Percentiles rank a stretch among this genome's conserved stretches.
Conservation (phyloP, 1,140 invertebrate genomes). For the Heliconius melpomene region DNA sequence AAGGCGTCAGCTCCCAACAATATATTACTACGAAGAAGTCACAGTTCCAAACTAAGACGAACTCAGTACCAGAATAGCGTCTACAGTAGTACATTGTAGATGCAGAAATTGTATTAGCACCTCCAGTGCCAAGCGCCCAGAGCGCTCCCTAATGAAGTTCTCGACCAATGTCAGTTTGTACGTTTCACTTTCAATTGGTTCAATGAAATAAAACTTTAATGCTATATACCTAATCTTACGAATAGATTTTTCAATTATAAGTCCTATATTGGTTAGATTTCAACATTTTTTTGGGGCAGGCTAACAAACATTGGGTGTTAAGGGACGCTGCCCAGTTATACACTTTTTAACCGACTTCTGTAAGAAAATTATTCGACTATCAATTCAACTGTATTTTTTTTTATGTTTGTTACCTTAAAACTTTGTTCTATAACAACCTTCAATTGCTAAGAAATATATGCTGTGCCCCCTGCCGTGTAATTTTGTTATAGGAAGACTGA, state of each 20-base stretch:
- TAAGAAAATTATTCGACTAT: too few relatives aligned
- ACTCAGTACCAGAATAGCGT: constrained; percentile 17
- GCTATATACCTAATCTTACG: not conserved
- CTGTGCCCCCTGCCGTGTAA: too few relatives aligned
- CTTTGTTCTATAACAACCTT: too few relatives aligned
- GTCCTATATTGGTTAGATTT: too few relatives aligned
- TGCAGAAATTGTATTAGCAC: constrained; percentile 27
- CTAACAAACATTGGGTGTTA: too few relatives aligned
- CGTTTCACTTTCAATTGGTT: not conserved
- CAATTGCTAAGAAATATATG: too few relatives aligned
- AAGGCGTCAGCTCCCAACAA: not conserved
- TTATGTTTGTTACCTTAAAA: too few relatives aligned
- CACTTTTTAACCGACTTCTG: too few relatives aligned
- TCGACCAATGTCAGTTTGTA: constrained; percentile 13
- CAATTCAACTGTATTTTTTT: too few relatives aligned
- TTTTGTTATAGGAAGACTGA: too few relatives aligned
- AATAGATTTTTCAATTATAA: not conserved
- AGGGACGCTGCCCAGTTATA: too few relatives aligned
- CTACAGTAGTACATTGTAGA: constrained; percentile 8
- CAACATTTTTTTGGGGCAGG: not conserved
- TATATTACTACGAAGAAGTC: not conserved
- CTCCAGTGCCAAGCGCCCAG: not conserved
- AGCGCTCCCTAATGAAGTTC: constrained; percentile 16
- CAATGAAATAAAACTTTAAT: not conserved
- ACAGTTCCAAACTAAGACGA: constrained; percentile 2